These are phyloP conservation scores for Amphilophus citrinellus DNA, from an alignment of 2,113 vertebrate species.

Conservation along the genomic window DNA sequence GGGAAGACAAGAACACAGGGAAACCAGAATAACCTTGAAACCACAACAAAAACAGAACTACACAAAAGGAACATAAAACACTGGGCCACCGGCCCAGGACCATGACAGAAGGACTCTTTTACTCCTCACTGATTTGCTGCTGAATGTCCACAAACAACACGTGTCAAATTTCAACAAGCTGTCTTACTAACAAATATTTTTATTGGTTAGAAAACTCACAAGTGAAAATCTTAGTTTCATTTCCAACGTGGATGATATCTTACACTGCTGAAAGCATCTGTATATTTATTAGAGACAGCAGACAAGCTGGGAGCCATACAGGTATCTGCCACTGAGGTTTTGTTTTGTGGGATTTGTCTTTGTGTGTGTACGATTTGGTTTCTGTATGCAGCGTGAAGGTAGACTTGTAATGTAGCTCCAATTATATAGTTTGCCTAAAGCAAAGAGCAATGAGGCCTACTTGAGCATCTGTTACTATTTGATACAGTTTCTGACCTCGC, in stretches of 20 bases:
- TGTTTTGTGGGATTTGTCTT: slow-evolving; percentile 12
- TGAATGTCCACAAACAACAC: slow-evolving; percentile 41
- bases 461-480: slow-evolving; percentile 70
- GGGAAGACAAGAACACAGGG: too few species aligned
- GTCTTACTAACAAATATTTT: slow-evolving; percentile 15
- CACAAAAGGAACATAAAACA: too few species aligned
- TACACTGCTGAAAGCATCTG: not conserved
- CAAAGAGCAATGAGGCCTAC: slow-evolving; percentile 61
- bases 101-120: slow-evolving; percentile 11
- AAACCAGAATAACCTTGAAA: too few species aligned
- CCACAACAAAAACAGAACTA: too few species aligned
- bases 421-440: slow-evolving; percentile 68
- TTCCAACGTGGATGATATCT: slow-evolving; percentile 35
- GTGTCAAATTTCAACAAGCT: slow-evolving; percentile 20
- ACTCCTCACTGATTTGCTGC: slow-evolving; percentile 7
- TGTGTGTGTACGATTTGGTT: not conserved
- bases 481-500: slow-evolving; percentile 60
- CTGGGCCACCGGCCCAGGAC: too few species aligned
- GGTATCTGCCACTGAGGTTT: slow-evolving; percentile 11
- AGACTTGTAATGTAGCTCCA: slow-evolving; percentile 61
- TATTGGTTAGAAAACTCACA: slow-evolving; percentile 5
- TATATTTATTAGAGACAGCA: slow-evolving; percentile 50
- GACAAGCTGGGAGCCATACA: slow-evolving; percentile 12
- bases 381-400: slow-evolving; percentile 39
- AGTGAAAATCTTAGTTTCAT: slow-evolving; percentile 2